Base-by-base conservation (phyloP, 2,113 vertebrate genomes). In the Malurus melanocephalus region DNA sequence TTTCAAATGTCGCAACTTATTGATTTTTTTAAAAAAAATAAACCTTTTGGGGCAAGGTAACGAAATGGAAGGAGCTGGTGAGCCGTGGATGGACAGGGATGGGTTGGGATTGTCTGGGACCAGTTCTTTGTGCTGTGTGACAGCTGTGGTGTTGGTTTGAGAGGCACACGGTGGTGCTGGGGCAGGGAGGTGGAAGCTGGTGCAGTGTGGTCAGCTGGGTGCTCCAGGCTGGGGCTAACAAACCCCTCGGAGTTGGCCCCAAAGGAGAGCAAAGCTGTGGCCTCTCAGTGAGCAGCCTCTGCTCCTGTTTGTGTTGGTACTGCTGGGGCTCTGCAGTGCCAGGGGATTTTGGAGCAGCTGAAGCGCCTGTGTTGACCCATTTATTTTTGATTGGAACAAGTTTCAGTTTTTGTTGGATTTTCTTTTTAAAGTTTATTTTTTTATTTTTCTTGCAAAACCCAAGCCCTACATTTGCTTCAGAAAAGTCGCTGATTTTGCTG, bases 61-160 rank as follows among this genome's bases (percentile, higher is more conserved):
- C 32, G 7, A 28, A 8, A 22, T 3, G 13, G 59, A 85, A 69
- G 53, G 30, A 79, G 6, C 17, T 28, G 52, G 4, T 24, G 57
- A 71, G 59, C 51, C 1, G 4, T 4, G 38, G 56, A 19, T n/a
- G 76, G 60, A 13, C 2, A 2, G 48, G 21, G 16, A 13, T 49
- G 43, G 60, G 3, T 57, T 62, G 27, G 17, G n/a, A 9, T 46
- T 43, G 15, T 48, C 21, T 52, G 26, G 52, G 43, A 30, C 15
- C 24, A 8, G 11, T 80, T 55, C n/a, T 6, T 19, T 13, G 42
- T 53, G 68, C 68, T 7, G 13, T 33, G 10, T 3, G 13, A 10
- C 45, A 14, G n/a, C 78, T 8, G 0, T 20, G 43, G 43, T 6
- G 28, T 26, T 43, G 6, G 0, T 38, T 8, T 11, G 62, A 43